phyloP scores from a whole-genome alignment of 2,113 vertebrate species.

The Thalassoma bifasciatum region DNA sequence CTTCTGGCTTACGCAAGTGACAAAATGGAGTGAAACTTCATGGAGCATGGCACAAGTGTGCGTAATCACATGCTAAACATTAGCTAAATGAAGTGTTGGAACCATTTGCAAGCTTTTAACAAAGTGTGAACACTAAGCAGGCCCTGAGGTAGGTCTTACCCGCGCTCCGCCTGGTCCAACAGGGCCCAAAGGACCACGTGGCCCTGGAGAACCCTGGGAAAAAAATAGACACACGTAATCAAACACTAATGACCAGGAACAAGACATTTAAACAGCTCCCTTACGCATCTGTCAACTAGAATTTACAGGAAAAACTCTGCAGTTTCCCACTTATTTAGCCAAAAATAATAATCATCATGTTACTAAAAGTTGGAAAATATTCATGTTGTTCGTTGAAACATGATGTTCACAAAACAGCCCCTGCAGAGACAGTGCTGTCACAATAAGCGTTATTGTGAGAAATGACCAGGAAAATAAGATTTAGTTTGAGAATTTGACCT shows the following conservation, averaged over 20 bases:
- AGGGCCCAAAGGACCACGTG: slow-evolving; percentile 90
- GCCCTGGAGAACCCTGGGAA: slow-evolving; percentile 89
- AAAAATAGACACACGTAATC: slow-evolving; percentile 72
- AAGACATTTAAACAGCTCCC: slow-evolving; percentile 51
- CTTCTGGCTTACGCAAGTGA: slow-evolving; percentile 33
- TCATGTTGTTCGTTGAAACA: slow-evolving; percentile 42
- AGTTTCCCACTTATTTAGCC: slow-evolving; percentile 50
- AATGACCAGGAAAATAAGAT: slow-evolving; percentile 28
- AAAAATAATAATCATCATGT: slow-evolving; percentile 52
- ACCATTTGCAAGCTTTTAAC: slow-evolving; percentile 43
- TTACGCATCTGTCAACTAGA: slow-evolving; percentile 14
- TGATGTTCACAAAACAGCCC: slow-evolving; percentile 4
- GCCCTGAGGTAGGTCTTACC: slow-evolving; percentile 83
- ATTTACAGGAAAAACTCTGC: slow-evolving; percentile 29
- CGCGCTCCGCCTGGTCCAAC: slow-evolving; percentile 90
- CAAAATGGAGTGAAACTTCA: slow-evolving; percentile 31
- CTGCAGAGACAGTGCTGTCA: slow-evolving; percentile 8
- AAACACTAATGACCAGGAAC: slow-evolving; percentile 60
- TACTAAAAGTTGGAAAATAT: slow-evolving; percentile 18
- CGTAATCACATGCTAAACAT: slow-evolving; percentile 23
- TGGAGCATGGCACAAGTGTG: slow-evolving; percentile 4
- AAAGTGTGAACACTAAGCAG: slow-evolving; percentile 18
- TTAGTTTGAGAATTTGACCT: slow-evolving; percentile 19
- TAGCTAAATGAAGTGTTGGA: slow-evolving; percentile 39
- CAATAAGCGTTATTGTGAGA: slow-evolving; percentile 30